phyloP scores from a whole-genome alignment of 1,140 invertebrate species.

The Pemphigus obesinymphae region DNA sequence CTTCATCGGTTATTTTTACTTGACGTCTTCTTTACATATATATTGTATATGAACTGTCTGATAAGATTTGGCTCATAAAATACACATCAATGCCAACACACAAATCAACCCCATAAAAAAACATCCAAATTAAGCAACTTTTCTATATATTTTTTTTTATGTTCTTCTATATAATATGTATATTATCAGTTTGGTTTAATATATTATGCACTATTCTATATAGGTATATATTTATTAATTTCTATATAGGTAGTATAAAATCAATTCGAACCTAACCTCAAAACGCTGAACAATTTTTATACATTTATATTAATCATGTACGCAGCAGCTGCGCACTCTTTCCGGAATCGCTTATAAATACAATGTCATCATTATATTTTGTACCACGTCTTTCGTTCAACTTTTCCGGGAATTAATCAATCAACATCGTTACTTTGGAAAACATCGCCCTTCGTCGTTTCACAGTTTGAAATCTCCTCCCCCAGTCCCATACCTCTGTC shows the following conservation, averaged over 20 bases:
- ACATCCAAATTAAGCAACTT: neutral
- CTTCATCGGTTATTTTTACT: neutral
- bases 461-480: neutral
- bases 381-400: neutral
- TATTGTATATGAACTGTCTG: neutral
- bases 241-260: no score
- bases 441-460: neutral
- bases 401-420: neutral
- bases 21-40: neutral
- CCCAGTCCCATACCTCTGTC: no score
- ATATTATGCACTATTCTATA: no score
- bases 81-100: neutral
- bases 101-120: neutral
- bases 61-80: slow-evolving; percentile 16
- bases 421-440: neutral
- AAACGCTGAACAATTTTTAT: neutral
- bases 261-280: neutral
- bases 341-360: neutral
- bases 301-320: neutral
- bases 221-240: neutral
- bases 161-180: neutral
- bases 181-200: neutral
- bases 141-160: neutral
- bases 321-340: neutral
- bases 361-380: neutral